phyloP scores from a whole-genome alignment of 2,113 vertebrate species.

The Serilophus lunatus region DNA sequence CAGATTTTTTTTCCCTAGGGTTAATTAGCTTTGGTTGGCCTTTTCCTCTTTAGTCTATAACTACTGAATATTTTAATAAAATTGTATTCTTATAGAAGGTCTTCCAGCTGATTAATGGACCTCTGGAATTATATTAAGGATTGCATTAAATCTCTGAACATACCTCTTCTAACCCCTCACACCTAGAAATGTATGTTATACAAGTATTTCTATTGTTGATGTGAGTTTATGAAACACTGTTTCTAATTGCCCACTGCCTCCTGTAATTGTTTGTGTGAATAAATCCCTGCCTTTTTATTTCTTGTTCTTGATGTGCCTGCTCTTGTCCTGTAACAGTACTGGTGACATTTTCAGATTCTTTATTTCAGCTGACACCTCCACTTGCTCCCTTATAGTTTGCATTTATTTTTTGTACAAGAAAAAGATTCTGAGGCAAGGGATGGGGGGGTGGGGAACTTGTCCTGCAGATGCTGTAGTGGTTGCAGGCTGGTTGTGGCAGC shows the following conservation, averaged over 20 bases:
- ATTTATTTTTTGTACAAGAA: background rate
- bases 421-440: background rate
- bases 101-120: background rate
- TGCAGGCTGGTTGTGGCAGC: background rate
- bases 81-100: background rate
- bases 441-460: fast-evolving
- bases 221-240: background rate
- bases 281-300: background rate
- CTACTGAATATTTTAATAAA: conserved; percentile 23
- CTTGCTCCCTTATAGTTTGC: background rate
- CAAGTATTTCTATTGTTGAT: background rate
- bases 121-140: background rate
- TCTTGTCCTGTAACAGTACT: background rate
- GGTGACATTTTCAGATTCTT: background rate
- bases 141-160: background rate
- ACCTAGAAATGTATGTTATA: background rate
- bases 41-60: background rate
- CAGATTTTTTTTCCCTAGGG: background rate
- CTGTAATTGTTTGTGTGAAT: background rate
- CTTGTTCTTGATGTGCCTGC: background rate
- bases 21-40: background rate
- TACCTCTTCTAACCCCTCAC: background rate
- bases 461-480: background rate
- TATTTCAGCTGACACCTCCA: background rate
- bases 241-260: background rate